These are phyloP conservation scores for Diglossa cyanea DNA, from an alignment of 2,797 vertebrate genomes.

Conservation along the genomic window DNA sequence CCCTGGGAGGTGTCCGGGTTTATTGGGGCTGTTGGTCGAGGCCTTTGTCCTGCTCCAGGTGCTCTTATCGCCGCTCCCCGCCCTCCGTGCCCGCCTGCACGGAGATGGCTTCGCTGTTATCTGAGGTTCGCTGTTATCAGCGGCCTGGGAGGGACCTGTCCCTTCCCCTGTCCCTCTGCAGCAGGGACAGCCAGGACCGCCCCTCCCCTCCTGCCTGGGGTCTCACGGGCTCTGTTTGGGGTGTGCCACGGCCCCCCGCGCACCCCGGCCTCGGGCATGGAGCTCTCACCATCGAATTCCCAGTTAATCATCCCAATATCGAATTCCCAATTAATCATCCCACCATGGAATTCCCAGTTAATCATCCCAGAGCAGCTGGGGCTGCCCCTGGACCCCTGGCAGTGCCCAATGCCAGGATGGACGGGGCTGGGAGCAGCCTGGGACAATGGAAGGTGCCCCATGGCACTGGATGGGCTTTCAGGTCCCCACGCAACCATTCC, in stretches of 20 bases:
- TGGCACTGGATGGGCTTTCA: not conserved
- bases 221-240: not conserved
- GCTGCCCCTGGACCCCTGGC: not conserved
- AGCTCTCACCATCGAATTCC: not conserved
- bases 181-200: not conserved
- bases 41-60: not conserved
- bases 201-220: not conserved
- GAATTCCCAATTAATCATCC: not conserved
- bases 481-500: not conserved
- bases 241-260: accelerated
- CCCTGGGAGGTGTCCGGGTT: not conserved
- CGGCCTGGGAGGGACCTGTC: not conserved
- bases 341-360: not conserved
- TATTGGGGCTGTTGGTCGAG: not conserved
- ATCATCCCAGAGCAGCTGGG: not conserved
- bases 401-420: accelerated
- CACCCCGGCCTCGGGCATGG: accelerated
- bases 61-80: not conserved
- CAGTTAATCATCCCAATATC: not conserved
- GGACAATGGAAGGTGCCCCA: not conserved
- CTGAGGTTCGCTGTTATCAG: not conserved
- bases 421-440: not conserved
- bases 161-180: not conserved
- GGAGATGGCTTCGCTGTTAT: not conserved
- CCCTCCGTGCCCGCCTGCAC: not conserved